Evolutionary conservation across 2,797 vertebrate species (phyloP).

Genomic region (Pseudochaenichthys georgianus): DNA sequence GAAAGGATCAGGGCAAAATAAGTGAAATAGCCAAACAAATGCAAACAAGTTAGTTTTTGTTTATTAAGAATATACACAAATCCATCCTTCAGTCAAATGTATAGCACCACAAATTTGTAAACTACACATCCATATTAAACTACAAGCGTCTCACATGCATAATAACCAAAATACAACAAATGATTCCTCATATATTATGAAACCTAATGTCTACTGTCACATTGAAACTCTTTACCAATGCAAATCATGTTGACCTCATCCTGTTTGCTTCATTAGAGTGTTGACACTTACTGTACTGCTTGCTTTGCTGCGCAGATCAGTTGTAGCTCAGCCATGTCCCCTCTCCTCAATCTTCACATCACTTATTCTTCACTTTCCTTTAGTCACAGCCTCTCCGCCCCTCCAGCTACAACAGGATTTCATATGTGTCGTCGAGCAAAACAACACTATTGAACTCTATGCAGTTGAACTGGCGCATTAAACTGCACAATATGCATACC

Average conservation of each 20-base stretch:
- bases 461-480: background rate
- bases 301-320: background rate
- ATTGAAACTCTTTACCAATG: background rate
- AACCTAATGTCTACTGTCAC: background rate
- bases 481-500: too few species aligned
- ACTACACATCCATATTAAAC: background rate
- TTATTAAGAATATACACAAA: too few species aligned
- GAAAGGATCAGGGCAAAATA: background rate
- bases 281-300: slow-evolving; percentile 14
- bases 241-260: background rate
- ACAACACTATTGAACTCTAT: background rate
- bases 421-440: background rate
- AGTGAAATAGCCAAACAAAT: background rate
- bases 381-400: background rate
- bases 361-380: slow-evolving; percentile 4
- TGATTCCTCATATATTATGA: background rate
- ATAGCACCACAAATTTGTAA: background rate
- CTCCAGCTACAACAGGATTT: background rate
- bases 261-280: background rate
- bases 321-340: slow-evolving; percentile 7
- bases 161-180: background rate
- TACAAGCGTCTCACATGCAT: background rate
- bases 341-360: background rate
- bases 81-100: background rate
- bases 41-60: background rate